Evolutionary conservation across 2,113 vertebrate species (phyloP).

Genomic region (Cichladusa arquata): DNA sequence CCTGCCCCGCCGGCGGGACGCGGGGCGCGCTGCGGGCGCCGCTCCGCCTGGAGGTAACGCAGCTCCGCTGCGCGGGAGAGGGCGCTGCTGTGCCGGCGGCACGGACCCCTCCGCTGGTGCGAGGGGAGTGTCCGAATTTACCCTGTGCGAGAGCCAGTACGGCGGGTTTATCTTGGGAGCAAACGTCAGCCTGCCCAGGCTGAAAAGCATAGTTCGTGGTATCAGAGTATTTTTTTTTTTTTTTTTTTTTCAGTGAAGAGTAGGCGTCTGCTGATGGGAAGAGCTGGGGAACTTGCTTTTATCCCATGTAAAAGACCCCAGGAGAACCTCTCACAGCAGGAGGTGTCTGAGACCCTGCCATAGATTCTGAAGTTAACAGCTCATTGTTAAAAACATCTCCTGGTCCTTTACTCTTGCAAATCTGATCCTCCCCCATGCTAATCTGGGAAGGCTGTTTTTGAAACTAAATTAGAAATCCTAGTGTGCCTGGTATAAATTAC

Average conservation of each 20-base stretch:
- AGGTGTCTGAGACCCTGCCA: background rate
- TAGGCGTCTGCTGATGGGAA: background rate
- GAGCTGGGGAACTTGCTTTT: background rate
- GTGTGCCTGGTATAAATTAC: background rate
- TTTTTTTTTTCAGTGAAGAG: background rate
- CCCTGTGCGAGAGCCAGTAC: background rate
- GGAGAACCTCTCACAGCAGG: background rate
- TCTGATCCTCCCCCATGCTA: background rate
- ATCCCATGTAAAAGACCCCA: background rate
- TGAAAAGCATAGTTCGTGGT: background rate
- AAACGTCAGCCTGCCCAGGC: background rate
- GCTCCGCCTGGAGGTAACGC: fast-evolving
- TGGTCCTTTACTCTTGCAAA: background rate
- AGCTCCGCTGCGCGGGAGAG: background rate
- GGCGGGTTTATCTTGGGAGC: background rate
- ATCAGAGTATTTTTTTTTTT: background rate
- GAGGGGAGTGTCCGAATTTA: background rate
- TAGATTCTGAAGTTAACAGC: background rate
- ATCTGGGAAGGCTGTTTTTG: background rate
- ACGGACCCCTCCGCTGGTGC: fast-evolving
- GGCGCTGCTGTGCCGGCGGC: background rate
- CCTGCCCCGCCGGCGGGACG: too few species aligned
- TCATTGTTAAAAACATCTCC: background rate
- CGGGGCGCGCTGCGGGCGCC: too few species aligned
- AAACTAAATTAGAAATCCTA: background rate